A percentile compares a stretch with the other conserved stretches of the same genome.
Conservation (phyloP, 2,888 invertebrate species). For the Coenonympha arcania region DNA sequence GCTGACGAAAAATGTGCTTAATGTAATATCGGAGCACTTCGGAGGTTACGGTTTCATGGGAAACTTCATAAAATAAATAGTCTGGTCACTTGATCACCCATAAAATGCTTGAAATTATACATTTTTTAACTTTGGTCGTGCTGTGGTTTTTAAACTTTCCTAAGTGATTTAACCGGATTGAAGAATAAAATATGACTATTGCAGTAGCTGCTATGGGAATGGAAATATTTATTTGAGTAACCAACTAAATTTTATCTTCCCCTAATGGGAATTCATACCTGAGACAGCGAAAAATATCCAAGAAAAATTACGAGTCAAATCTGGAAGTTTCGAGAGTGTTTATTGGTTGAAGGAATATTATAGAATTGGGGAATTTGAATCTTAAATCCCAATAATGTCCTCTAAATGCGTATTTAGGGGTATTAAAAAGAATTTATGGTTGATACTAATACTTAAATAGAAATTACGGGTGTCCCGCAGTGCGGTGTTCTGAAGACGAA, state of each 20-base stretch:
- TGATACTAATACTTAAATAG: constrained; percentile 48
- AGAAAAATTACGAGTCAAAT: constrained; percentile 19
- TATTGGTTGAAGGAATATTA: constrained; percentile 35
- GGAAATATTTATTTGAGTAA: not conserved
- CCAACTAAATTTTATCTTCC: not conserved
- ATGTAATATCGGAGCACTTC: constrained; percentile 40
- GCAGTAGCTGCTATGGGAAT: not conserved
- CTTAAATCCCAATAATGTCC: constrained; percentile 41
- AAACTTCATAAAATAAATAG: no score
- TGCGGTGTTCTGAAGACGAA: constrained; percentile 47
- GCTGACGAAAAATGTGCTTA: constrained; percentile 59
- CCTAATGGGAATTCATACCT: constrained; percentile 6
- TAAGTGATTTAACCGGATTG: no score
- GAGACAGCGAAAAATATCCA: constrained; percentile 5
- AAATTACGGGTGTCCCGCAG: constrained; percentile 52
- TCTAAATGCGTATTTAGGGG: constrained; percentile 41
- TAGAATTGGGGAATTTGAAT: constrained; percentile 33
- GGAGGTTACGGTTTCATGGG: not conserved
- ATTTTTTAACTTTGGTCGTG: no score
- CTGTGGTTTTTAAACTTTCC: no score
- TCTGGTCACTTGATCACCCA: no score
- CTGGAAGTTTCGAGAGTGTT: constrained; percentile 27
- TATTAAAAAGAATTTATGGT: constrained; percentile 51
- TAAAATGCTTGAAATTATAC: no score
- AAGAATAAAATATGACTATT: no score